A percentile compares a stretch with the other conserved stretches of the same genome.
Conservation (phyloP, 2,797 vertebrate species). For the Sebastes flavidus region DNA sequence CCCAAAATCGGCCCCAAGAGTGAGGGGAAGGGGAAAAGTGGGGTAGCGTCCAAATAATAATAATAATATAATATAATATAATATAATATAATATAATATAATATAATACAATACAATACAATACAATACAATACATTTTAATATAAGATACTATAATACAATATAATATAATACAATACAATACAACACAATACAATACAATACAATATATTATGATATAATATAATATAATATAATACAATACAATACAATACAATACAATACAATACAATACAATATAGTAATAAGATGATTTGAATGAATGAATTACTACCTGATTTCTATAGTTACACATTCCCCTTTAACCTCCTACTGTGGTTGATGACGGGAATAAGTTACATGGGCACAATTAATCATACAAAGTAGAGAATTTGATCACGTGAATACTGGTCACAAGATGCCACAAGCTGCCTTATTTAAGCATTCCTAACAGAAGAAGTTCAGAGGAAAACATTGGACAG, state of each 20-base stretch:
- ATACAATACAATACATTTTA: no score
- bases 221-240: background rate
- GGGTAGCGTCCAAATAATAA: background rate
- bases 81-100: no score
- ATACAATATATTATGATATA: no score
- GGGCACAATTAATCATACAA: background rate
- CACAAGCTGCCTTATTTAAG: background rate
- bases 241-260: no score
- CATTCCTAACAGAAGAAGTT: background rate
- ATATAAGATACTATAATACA: no score
- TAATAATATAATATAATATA: no score
- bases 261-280: background rate
- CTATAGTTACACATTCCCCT: background rate
- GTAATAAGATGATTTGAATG: background rate
- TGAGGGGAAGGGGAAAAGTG: background rate
- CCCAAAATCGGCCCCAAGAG: background rate
- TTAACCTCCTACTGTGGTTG: background rate
- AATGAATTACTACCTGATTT: slow-evolving; percentile 12
- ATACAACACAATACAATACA: no score
- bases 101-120: no score
- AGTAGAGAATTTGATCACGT: background rate
- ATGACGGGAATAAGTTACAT: background rate
- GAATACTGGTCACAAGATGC: background rate
- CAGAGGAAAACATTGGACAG: background rate
- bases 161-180: no score